A percentile compares a stretch with the other conserved stretches of the same genome.
Evolutionary conservation across 1,140 invertebrate genomes (phyloP).

Genomic region (Drosophila murphyi): DNA sequence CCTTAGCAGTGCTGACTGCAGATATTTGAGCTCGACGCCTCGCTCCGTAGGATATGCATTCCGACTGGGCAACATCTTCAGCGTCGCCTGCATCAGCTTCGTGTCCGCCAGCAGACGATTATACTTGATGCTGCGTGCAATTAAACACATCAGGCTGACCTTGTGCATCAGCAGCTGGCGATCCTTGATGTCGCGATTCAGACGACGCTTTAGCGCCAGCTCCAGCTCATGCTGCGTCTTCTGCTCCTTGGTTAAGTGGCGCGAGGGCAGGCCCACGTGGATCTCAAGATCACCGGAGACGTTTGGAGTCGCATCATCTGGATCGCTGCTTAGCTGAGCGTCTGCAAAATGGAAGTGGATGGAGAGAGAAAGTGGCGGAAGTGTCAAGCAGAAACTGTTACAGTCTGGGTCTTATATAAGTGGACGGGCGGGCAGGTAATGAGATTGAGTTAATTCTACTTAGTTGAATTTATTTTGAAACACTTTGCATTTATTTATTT

Average conservation of each 20-base stretch:
- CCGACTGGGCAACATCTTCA: conserved; percentile 90
- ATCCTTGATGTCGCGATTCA: conserved; percentile 91
- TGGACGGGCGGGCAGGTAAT: conserved; percentile 6
- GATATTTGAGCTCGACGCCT: conserved; percentile 88
- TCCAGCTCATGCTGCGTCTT: conserved; percentile 88
- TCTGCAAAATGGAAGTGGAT: conserved; percentile 56
- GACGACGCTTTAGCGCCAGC: conserved; percentile 88
- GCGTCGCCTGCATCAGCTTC: conserved; percentile 87
- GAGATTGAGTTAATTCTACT: background rate
- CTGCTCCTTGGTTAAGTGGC: conserved; percentile 58
- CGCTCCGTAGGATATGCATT: conserved; percentile 89
- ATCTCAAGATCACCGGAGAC: conserved; percentile 75
- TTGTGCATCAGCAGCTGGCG: conserved; percentile 93
- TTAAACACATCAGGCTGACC: conserved; percentile 92
- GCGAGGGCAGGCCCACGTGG: conserved; percentile 56
- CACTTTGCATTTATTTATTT: conserved; percentile 80
- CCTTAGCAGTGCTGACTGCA: conserved; percentile 85
- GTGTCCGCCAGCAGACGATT: conserved; percentile 90
- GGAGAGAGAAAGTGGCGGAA: conserved; percentile 5
- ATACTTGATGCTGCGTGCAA: conserved; percentile 92
- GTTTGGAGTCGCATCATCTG: conserved; percentile 49
- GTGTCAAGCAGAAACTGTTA: conserved; percentile 2
- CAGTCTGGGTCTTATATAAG: conserved; percentile 3
- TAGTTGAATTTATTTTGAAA: conserved; percentile 46
- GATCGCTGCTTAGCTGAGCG: conserved; percentile 46